Percentiles rank a stretch among this genome's conserved stretches.
These are phyloP conservation scores for Lethrus apterus DNA, from an alignment of 1,140 invertebrate genomes.

Conservation along the genomic window DNA sequence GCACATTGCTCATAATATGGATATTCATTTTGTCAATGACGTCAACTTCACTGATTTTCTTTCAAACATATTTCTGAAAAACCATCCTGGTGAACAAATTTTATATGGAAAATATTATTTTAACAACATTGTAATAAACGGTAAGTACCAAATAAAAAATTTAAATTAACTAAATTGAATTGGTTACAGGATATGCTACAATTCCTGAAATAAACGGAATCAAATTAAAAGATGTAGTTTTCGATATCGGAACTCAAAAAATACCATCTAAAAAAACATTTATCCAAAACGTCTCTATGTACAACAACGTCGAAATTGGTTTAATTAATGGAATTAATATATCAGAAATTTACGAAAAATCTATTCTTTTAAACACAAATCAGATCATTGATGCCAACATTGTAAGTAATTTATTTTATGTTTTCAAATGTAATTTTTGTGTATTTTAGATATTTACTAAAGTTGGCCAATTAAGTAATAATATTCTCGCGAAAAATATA, in stretches of 20 bases:
- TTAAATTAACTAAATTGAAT: slow-evolving; percentile 12
- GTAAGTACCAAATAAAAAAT: slow-evolving; percentile 18
- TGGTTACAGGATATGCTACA: slow-evolving; percentile 21
- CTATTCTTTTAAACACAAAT: slow-evolving; percentile 18
- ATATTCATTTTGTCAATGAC: slow-evolving; percentile 26
- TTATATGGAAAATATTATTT: slow-evolving; percentile 29
- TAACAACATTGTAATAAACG: slow-evolving; percentile 22
- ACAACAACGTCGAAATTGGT: slow-evolving; percentile 26
- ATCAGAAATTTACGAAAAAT: slow-evolving; percentile 24
- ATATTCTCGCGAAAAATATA: slow-evolving; percentile 24
- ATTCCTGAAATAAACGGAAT: slow-evolving; percentile 29
- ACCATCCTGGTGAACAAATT: slow-evolving; percentile 23
- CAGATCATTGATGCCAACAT: slow-evolving; percentile 17
- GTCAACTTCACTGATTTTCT: slow-evolving; percentile 27
- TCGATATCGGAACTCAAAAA: slow-evolving; percentile 26
- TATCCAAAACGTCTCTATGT: slow-evolving; percentile 21
- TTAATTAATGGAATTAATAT: slow-evolving; percentile 29
- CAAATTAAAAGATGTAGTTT: slow-evolving; percentile 27
- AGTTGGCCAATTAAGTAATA: neutral
- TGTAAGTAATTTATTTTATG: slow-evolving; percentile 20
- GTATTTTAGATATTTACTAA: neutral
- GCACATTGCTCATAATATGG: slow-evolving; percentile 24
- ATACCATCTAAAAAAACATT: slow-evolving; percentile 28
- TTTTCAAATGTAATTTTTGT: neutral
- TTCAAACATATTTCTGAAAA: slow-evolving; percentile 23